These are phyloP conservation scores for Paguma larvata DNA, from an alignment of 2,797 vertebrate species.

Conservation along the genomic window DNA sequence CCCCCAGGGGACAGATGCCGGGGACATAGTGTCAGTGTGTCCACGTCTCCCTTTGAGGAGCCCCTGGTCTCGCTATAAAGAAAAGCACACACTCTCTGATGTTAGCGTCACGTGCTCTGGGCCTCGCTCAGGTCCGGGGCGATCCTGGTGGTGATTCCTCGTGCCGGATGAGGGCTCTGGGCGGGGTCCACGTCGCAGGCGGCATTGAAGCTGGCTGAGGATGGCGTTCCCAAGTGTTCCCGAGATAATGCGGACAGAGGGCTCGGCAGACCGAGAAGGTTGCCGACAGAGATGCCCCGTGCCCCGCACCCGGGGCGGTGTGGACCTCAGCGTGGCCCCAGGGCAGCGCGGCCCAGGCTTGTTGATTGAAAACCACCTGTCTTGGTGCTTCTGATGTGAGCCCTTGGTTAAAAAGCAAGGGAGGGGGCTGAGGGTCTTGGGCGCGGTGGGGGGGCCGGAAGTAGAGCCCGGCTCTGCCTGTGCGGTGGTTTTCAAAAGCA, in stretches of 20 bases:
- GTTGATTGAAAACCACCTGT: background rate
- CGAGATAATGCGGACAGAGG: accelerated
- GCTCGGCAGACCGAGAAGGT: background rate
- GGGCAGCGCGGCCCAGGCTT: background rate
- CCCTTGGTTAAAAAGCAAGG: background rate
- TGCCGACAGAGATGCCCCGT: background rate
- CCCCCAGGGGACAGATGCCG: background rate
- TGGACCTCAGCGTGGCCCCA: accelerated
- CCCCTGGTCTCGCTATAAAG: background rate
- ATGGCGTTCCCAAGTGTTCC: background rate
- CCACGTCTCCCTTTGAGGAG: background rate
- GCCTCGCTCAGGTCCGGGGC: background rate
- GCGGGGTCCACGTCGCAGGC: background rate
- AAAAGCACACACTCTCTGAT: background rate
- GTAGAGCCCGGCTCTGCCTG: background rate
- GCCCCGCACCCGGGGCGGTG: background rate
- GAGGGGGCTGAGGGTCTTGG: background rate
- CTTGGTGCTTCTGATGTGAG: background rate
- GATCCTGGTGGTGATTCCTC: background rate
- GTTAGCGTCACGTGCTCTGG: accelerated
- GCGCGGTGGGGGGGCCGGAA: background rate
- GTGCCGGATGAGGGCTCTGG: background rate
- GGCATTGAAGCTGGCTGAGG: background rate
- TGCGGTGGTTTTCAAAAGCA: background rate
- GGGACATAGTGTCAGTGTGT: background rate